phyloP scores from a whole-genome alignment of 2,113 vertebrate genomes.

The zebrafish (Danio rerio) region GRCz12tu NC_133176.1:42984001-42984500 shows the following conservation, averaged over 20 bases:
- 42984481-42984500: too few relatives aligned
- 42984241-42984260: not conserved
- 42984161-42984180: not conserved
- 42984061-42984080: constrained; percentile 47
- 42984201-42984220: not conserved
- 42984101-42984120: constrained; percentile 42
- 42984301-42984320: not conserved
- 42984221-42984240: not conserved
- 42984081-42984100: constrained; percentile 27
- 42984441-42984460: too few relatives aligned
- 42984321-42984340: too few relatives aligned
- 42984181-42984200: constrained; percentile 6
- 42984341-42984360: too few relatives aligned
- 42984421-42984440: too few relatives aligned
- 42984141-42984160: not conserved
- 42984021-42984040: not conserved
- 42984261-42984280: not conserved
- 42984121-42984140: constrained; percentile 12
- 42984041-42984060: not conserved
- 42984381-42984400: too few relatives aligned
- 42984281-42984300: not conserved
- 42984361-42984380: too few relatives aligned
- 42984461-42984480: too few relatives aligned
- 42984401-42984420: too few relatives aligned
- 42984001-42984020: not conserved